Evolutionary conservation across 2,113 vertebrate genomes (phyloP).

Genomic region (Semicossyphus pulcher): DNA sequence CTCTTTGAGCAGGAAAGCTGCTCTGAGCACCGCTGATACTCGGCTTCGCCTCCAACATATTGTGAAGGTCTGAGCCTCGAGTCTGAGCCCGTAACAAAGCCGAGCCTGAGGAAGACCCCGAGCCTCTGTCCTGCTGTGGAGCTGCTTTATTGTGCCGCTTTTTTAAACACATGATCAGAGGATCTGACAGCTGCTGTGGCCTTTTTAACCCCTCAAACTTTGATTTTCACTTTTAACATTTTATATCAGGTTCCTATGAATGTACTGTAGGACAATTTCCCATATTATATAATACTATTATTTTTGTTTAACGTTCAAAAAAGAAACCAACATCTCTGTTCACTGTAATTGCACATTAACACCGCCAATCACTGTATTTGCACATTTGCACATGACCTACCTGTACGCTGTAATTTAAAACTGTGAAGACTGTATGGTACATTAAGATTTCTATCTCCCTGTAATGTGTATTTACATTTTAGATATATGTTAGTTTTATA

Average conservation of each 20-base stretch:
- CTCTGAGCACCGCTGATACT: slow-evolving; percentile 72
- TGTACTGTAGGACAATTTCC: not conserved
- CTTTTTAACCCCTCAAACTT: slow-evolving; percentile 25
- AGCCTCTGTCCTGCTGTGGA: slow-evolving; percentile 33
- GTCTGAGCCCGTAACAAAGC: slow-evolving; percentile 65
- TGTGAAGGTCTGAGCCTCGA: slow-evolving; percentile 54
- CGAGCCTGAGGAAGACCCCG: slow-evolving; percentile 42
- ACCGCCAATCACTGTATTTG: too few species aligned
- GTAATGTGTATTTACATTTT: too few species aligned
- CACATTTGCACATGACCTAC: too few species aligned
- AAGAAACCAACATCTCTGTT: too few species aligned
- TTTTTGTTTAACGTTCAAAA: too few species aligned
- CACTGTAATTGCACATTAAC: too few species aligned
- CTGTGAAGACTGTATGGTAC: too few species aligned
- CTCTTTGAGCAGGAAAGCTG: slow-evolving; percentile 75
- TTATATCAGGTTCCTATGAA: not conserved
- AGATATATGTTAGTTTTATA: too few species aligned
- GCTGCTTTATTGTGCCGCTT: slow-evolving; percentile 36
- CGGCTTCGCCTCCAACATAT: slow-evolving; percentile 51
- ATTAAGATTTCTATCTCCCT: too few species aligned
- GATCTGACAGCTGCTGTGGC: slow-evolving; percentile 27
- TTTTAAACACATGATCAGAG: slow-evolving; percentile 30
- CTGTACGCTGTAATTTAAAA: too few species aligned
- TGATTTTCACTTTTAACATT: not conserved
- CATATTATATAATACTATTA: not conserved